Percentiles rank a stretch among this genome's conserved stretches.
Evolutionary conservation across 2,113 vertebrate species (phyloP).

Genomic region (Gasterosteus aculeatus): DNA sequence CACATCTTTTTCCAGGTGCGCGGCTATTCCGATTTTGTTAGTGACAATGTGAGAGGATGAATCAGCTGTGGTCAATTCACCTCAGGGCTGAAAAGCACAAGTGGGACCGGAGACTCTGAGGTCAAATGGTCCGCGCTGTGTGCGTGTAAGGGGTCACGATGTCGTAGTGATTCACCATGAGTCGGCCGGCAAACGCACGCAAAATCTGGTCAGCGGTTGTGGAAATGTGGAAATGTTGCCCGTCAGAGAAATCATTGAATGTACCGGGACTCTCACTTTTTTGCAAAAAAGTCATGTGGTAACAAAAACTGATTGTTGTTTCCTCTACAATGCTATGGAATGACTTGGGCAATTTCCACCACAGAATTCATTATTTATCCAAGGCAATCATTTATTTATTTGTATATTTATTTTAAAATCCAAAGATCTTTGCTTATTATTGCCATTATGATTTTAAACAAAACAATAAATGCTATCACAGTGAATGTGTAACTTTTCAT

Average conservation of each 20-base stretch:
- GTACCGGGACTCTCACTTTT: constrained; percentile 33
- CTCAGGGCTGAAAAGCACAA: neutral
- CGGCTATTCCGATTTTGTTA: constrained; percentile 26
- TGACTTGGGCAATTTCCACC: constrained; percentile 7
- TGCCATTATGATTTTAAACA: no score
- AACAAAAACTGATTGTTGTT: constrained; percentile 18
- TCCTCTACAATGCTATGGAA: neutral
- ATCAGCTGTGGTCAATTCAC: constrained; percentile 36
- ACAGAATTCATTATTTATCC: neutral
- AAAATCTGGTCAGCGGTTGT: neutral
- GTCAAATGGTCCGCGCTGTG: constrained; percentile 26
- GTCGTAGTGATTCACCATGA: constrained; percentile 32
- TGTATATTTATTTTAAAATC: neutral
- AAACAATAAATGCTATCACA: neutral
- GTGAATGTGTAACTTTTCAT: neutral
- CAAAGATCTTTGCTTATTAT: neutral
- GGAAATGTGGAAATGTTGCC: neutral
- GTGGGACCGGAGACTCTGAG: neutral
- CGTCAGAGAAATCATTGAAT: neutral
- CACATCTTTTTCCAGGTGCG: constrained; percentile 45
- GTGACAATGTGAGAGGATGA: constrained; percentile 51
- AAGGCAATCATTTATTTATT: neutral
- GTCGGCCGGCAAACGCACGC: neutral
- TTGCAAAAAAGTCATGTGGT: neutral
- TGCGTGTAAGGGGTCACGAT: constrained; percentile 2